phyloP scores from a whole-genome alignment of 2,797 vertebrate genomes.

The Darevskia mixta region DNA sequence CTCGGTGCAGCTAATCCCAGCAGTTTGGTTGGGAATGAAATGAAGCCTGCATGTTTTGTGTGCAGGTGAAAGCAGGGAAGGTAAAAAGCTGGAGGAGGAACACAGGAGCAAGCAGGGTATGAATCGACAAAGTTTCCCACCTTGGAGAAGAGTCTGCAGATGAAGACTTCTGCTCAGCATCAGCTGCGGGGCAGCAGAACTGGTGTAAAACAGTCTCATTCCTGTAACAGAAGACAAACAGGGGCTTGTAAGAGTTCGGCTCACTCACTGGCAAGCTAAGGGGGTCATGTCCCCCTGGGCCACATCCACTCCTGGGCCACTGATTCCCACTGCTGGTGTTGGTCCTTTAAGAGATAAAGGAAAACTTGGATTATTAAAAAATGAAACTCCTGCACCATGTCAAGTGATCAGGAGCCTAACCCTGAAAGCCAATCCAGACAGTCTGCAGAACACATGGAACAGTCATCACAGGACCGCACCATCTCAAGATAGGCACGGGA shows the following conservation, averaged over 20 bases:
- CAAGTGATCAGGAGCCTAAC: not conserved
- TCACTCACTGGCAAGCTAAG: conserved; percentile 35
- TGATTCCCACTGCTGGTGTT: conserved; percentile 7
- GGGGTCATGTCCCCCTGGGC: not conserved
- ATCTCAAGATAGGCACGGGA: not conserved
- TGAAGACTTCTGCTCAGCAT: conserved; percentile 89
- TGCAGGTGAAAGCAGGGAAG: not conserved
- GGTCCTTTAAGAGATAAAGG: conserved; percentile 25
- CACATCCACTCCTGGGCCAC: conserved; percentile 30
- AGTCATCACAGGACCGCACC: not conserved
- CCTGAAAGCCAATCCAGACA: not conserved
- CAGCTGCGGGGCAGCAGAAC: conserved; percentile 97
- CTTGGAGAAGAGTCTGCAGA: conserved; percentile 80
- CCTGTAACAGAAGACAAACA: conserved; percentile 80
- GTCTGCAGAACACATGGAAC: not conserved
- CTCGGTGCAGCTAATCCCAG: too few species aligned
- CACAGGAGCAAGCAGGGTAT: conserved; percentile 1
- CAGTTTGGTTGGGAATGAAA: not conserved
- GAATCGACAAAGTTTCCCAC: conserved; percentile 68
- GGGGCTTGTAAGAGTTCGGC: conserved; percentile 48
- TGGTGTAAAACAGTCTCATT: conserved; percentile 98
- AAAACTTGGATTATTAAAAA: conserved; percentile 8
- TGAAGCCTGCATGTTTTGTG: not conserved
- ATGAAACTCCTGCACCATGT: not conserved
- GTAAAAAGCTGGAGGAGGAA: not conserved